Conservation (phyloP, 2,797 vertebrate species). For the Mus minutoides region DNA sequence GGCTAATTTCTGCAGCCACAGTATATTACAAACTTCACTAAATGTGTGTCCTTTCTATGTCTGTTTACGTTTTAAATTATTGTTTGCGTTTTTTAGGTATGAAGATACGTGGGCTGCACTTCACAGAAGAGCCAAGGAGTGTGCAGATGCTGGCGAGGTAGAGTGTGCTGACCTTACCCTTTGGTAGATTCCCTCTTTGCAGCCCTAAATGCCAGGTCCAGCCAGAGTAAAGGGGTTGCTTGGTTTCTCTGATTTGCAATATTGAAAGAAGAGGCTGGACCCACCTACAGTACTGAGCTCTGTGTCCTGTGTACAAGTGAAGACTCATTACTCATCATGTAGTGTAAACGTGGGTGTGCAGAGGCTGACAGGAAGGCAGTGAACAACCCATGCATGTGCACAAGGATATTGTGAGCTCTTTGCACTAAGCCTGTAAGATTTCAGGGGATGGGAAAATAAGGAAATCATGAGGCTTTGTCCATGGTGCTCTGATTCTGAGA, state of each 20-base stretch:
- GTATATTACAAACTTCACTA: slow-evolving; percentile 33
- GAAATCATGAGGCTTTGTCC: neutral
- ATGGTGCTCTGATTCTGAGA: neutral
- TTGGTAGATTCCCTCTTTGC: neutral
- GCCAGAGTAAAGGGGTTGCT: neutral
- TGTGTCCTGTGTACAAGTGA: neutral
- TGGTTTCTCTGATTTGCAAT: neutral
- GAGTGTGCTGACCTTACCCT: neutral
- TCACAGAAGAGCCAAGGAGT: slow-evolving; percentile 94
- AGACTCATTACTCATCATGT: neutral
- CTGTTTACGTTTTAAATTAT: slow-evolving; percentile 18
- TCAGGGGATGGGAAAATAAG: neutral
- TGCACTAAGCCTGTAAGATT: neutral
- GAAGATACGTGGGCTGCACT: slow-evolving; percentile 96
- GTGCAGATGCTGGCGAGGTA: slow-evolving; percentile 94
- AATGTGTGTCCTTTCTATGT: slow-evolving; percentile 18
- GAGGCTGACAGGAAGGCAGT: neutral
- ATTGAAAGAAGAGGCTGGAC: neutral
- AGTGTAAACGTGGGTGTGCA: neutral
- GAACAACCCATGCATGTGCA: neutral
- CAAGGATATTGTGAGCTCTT: neutral
- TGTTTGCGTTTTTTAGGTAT: slow-evolving; percentile 88
- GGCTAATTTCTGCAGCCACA: neutral
- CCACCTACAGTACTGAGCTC: neutral
- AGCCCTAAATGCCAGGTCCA: neutral